A percentile compares a stretch with the other conserved stretches of the same genome.
Evolutionary conservation across 2,797 vertebrate genomes (phyloP).

Genomic region (Rhodeus uyekii): DNA sequence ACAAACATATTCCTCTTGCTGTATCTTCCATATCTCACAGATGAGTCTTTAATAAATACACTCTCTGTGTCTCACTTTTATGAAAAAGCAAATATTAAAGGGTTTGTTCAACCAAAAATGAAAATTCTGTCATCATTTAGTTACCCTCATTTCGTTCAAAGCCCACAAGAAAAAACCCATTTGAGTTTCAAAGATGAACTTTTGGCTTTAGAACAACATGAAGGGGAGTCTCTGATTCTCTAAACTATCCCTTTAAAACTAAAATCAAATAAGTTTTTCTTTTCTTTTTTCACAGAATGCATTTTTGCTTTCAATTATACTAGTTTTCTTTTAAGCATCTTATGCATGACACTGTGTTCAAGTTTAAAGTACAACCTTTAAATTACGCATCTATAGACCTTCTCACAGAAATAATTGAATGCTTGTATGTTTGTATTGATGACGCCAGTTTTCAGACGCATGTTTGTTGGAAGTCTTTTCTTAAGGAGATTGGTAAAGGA

Average conservation of each 20-base stretch:
- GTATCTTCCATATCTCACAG: not conserved
- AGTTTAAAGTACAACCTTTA: not conserved
- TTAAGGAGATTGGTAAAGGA: not conserved
- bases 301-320: not conserved
- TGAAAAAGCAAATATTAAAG: not conserved
- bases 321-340: not conserved
- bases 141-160: not conserved
- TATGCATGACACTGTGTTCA: too few relatives aligned
- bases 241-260: too few relatives aligned
- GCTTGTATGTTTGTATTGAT: conserved; percentile 1
- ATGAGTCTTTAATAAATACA: not conserved
- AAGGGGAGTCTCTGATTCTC: too few relatives aligned
- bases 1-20: not conserved
- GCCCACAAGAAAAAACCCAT: not conserved
- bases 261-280: too few relatives aligned
- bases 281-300: too few relatives aligned
- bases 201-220: too few relatives aligned
- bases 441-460: not conserved
- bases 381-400: not conserved
- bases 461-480: not conserved
- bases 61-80: not conserved
- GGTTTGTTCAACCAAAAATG: not conserved
- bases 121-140: not conserved
- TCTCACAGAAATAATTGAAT: not conserved
- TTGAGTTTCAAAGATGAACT: not conserved